Evolutionary conservation across 2,888 invertebrate genomes (phyloP).

Genomic region (Leptinotarsa tumamoca): DNA sequence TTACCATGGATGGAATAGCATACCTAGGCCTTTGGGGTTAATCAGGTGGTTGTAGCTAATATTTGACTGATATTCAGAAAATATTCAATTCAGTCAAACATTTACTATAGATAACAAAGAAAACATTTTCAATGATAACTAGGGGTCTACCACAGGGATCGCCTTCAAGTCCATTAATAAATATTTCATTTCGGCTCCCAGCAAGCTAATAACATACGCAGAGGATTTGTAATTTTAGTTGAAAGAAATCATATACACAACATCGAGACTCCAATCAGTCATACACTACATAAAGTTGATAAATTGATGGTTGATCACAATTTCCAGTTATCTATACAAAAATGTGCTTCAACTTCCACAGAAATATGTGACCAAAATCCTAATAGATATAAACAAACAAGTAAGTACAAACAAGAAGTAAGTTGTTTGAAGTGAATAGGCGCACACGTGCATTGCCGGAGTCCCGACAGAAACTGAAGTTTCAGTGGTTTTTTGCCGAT

Average conservation of each 20-base stretch:
- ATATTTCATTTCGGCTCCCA: conserved; percentile 17
- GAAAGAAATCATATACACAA: not conserved
- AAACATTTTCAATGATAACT: not conserved
- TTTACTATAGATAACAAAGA: not conserved
- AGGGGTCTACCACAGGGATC: conserved; percentile 12
- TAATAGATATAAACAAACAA: conserved; percentile 10
- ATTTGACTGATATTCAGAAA: too few relatives aligned
- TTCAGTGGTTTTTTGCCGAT: too few relatives aligned
- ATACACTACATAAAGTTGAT: not conserved
- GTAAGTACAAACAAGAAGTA: not conserved
- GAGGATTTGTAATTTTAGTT: conserved; percentile 18
- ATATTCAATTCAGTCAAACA: not conserved
- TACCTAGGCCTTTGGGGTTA: conserved; percentile 3
- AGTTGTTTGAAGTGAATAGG: not conserved
- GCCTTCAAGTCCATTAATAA: conserved; percentile 14
- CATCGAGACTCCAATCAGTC: conserved; percentile 4
- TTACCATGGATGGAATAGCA: not conserved
- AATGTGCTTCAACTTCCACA: not conserved
- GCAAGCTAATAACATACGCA: conserved; percentile 18
- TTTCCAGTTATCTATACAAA: not conserved
- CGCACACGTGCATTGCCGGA: too few relatives aligned
- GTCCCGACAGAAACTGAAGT: too few relatives aligned
- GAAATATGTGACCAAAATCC: not conserved
- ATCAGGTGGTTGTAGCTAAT: not conserved
- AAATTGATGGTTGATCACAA: not conserved